Base-by-base conservation (phyloP, 2,888 invertebrate genomes). In the Macrosiphum euphorbiae region DNA sequence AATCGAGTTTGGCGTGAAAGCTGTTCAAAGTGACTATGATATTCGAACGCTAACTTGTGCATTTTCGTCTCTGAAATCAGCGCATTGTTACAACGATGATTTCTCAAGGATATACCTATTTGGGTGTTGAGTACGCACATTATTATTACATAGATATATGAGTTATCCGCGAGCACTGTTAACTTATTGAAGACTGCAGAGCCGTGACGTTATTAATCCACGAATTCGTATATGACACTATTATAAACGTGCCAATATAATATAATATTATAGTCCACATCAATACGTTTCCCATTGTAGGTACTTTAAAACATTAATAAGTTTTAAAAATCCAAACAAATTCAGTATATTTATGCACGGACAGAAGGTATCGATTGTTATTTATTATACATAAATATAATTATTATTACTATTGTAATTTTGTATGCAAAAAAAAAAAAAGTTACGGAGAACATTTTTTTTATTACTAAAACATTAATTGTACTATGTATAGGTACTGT, bases 1-100 rank as follows among this genome's bases (percentile, higher is more conserved):
- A 88, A 88, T 92, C 88, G 87, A 92, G 61, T 92, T 88, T 88
- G 20, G 28, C 88, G 67, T 35, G 28, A 24, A 50, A 61, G 52
- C 50, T 16, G 41, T 52, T 78, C 41, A 41, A n/a, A 52, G 50
- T 67, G 67, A 88, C 61, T 67, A n/a, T n/a, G 28, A 55, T 84
- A 88, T 91, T 35, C 13, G 26, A 92, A 58, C 92, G 35, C 13
- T 3, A n/a, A 44, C 50, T 85, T 20, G 47, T 16, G 58, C 47
- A 52, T 58, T 47, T 58, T 91, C 86, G 11, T 44, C 84, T n/a
- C 55, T 10, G 24, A 58, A 91, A 91, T 47, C 84, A 41, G 41
- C 91, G 84, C 24, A 67, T 67, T 11, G 44, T 88, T n/a, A 20
- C 24, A 55, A 55, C 8, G 41, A 88, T 41, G 26, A 58, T 88